Conservation (phyloP, 2,113 vertebrate species). For the Echinops telfairi region DNA sequence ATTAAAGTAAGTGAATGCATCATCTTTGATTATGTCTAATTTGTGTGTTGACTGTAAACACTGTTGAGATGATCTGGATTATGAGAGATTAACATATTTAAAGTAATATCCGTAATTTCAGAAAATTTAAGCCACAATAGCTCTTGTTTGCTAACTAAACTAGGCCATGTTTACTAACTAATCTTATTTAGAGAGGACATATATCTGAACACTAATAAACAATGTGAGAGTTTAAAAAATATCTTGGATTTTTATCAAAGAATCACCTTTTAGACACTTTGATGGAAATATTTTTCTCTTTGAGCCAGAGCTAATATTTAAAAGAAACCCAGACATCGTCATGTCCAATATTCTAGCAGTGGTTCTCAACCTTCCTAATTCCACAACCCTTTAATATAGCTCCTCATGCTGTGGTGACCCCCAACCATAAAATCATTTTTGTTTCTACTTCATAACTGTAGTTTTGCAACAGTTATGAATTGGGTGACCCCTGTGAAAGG, state of each 20-base stretch:
- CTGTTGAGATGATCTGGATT: conserved; percentile 59
- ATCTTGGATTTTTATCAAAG: conserved; percentile 33
- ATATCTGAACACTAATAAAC: conserved; percentile 9
- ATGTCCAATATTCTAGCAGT: not conserved
- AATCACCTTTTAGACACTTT: conserved; percentile 1
- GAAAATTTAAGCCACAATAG: conserved; percentile 33
- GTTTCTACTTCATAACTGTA: too few species aligned
- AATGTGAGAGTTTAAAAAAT: not conserved
- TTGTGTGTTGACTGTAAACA: conserved; percentile 76
- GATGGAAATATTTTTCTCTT: not conserved
- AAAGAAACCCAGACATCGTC: not conserved
- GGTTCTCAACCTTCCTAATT: too few species aligned
- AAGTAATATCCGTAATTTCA: conserved; percentile 68
- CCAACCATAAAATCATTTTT: too few species aligned
- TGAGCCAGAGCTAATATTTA: not conserved
- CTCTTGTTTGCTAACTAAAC: not conserved
- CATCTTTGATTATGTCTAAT: conserved; percentile 77
- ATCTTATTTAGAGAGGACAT: conserved; percentile 46
- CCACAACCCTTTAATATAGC: too few species aligned
- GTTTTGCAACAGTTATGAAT: too few species aligned
- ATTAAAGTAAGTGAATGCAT: conserved; percentile 67
- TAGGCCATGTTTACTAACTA: conserved; percentile 21
- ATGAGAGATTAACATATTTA: conserved; percentile 52
- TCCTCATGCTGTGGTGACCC: too few species aligned
- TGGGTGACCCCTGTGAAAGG: too few species aligned